A percentile compares a stretch with the other conserved stretches of the same genome.
Evolutionary conservation across 1,140 invertebrate genomes (phyloP).

Genomic region (Drosophila simulans): DNA sequence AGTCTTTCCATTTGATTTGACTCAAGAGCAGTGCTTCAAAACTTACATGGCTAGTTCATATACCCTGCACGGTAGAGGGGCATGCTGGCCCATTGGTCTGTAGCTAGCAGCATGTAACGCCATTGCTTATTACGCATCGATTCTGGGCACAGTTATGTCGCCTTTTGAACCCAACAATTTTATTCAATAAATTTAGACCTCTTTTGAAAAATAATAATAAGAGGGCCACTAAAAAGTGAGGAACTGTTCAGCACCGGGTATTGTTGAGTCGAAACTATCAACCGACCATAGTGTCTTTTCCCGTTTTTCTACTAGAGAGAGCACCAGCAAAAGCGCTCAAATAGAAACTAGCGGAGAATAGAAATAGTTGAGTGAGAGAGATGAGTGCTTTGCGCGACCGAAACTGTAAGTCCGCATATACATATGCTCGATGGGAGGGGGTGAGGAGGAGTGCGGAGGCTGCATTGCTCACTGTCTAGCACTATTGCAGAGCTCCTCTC

Average conservation of each 20-base stretch:
- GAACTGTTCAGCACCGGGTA: background rate
- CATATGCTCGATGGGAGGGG: no score
- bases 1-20: conserved; percentile 12
- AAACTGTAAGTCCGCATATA: background rate
- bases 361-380: conserved; percentile 57
- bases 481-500: background rate
- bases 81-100: background rate
- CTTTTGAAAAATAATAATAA: background rate
- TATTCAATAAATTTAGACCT: no score
- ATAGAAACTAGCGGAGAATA: conserved; percentile 38
- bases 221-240: background rate
- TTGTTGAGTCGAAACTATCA: background rate
- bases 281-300: background rate
- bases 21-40: conserved; percentile 53
- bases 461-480: conserved; percentile 3
- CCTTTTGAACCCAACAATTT: no score
- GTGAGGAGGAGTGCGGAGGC: background rate
- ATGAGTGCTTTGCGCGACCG: background rate
- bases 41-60: conserved; percentile 64
- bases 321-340: conserved; percentile 52
- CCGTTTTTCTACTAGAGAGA: conserved; percentile 41
- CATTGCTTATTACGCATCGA: no score
- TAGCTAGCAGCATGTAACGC: background rate
- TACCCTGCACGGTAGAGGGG: background rate
- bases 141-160: no score